phyloP scores from a whole-genome alignment of 2,797 vertebrate species.

The Gymnoscopelus microlampas region DNA sequence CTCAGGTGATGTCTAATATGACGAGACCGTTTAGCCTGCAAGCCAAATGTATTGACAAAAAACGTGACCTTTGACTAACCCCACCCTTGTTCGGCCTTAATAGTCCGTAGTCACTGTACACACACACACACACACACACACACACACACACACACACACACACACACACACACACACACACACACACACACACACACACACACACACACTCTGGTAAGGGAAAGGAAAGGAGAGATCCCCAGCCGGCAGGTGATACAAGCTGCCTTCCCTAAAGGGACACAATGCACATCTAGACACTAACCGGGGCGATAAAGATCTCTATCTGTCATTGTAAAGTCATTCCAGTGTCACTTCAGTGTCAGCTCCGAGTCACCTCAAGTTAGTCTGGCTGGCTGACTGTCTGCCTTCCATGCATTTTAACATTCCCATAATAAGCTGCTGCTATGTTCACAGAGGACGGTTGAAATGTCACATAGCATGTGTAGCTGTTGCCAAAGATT shows the following conservation, averaged over 20 bases:
- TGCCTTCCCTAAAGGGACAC: not conserved
- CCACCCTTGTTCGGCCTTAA: not conserved
- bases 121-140: not conserved
- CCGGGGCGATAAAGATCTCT: slow-evolving; percentile 20
- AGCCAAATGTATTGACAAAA: slow-evolving; percentile 35
- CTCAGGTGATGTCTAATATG: not conserved
- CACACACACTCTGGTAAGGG: not conserved
- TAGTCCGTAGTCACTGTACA: slow-evolving; percentile 31
- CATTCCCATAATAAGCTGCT: slow-evolving; percentile 10
- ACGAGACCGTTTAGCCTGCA: not conserved
- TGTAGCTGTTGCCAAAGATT: no score
- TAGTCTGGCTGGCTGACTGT: not conserved
- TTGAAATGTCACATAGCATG: slow-evolving; percentile 7
- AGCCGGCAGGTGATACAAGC: not conserved
- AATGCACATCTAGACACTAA: not conserved
- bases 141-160: slow-evolving; percentile 2
- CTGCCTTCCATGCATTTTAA: slow-evolving; percentile 6
- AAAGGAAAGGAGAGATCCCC: not conserved
- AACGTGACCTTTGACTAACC: slow-evolving; percentile 31
- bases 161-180: slow-evolving; percentile 4
- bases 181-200: not conserved
- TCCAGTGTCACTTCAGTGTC: slow-evolving; percentile 34
- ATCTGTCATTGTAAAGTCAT: slow-evolving; percentile 25
- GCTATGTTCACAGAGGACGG: slow-evolving; percentile 21
- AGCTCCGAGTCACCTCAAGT: slow-evolving; percentile 14